Conservation (phyloP, 2,888 invertebrate species). For the Biston stratarius region DNA sequence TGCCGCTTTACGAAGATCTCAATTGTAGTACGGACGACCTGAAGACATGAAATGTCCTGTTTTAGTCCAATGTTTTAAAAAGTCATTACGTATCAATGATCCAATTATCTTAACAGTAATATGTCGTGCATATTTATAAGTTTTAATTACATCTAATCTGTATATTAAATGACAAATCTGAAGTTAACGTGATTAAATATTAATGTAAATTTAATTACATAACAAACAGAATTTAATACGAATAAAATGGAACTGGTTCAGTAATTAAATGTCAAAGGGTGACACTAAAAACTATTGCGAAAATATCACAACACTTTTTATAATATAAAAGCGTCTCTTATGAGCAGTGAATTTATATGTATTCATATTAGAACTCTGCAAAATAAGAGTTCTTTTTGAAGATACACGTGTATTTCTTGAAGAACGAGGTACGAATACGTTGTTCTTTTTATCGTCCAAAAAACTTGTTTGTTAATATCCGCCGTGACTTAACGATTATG, state of each 20-base stretch:
- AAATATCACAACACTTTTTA: neutral
- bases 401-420: constrained; percentile 10
- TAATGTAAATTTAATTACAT: constrained; percentile 1
- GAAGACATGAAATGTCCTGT: too few relatives aligned
- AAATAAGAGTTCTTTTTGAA: neutral
- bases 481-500: constrained; percentile 17
- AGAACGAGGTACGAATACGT: neutral
- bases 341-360: neutral
- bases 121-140: neutral
- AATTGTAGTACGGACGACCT: too few relatives aligned
- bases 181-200: constrained; percentile 1
- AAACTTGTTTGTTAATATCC: constrained; percentile 25
- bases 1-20: too few relatives aligned
- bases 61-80: too few relatives aligned
- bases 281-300: neutral
- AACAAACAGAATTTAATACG: constrained; percentile 6
- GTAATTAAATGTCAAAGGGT: constrained; percentile 19
- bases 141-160: neutral
- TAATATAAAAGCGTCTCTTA: neutral
- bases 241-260: constrained; percentile 9
- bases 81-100: too few relatives aligned
- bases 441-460: constrained; percentile 16
- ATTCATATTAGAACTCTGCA: neutral
- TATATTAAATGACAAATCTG: neutral
- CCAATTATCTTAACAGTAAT: too few relatives aligned